Conservation (phyloP, 2,888 invertebrate genomes). For the Agonopterix subpropinquella region DNA sequence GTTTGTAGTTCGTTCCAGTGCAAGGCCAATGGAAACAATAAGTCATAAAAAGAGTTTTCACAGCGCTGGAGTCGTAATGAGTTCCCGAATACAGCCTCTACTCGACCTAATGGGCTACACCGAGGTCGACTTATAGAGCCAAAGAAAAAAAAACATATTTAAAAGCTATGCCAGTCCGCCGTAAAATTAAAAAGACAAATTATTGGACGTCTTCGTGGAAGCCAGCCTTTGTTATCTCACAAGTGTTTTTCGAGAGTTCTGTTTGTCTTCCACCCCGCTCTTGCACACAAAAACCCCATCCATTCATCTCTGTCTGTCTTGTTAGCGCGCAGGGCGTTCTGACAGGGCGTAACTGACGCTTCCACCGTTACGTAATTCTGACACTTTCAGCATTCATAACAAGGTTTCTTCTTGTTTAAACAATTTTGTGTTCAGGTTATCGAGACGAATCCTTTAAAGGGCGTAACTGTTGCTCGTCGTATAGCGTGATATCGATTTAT, state of each 20-base stretch:
- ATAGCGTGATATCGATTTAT: conserved; percentile 69
- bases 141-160: conserved; percentile 54
- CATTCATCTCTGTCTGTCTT: conserved; percentile 60
- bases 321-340: conserved; percentile 66
- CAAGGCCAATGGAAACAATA: conserved; percentile 61
- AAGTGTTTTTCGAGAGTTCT: conserved; percentile 74
- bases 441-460: conserved; percentile 59
- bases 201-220: conserved; percentile 75
- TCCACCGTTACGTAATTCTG: conserved; percentile 69
- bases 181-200: conserved; percentile 76
- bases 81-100: conserved; percentile 53
- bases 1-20: conserved; percentile 37
- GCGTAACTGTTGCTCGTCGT: conserved; percentile 55
- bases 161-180: conserved; percentile 69
- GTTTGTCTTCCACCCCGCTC: conserved; percentile 58
- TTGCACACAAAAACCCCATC: conserved; percentile 37
- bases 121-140: conserved; percentile 52
- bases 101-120: conserved; percentile 58
- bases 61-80: conserved; percentile 57
- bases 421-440: conserved; percentile 42
- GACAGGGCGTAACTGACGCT: conserved; percentile 70
- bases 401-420: conserved; percentile 65
- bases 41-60: conserved; percentile 58
- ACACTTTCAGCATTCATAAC: conserved; percentile 70
- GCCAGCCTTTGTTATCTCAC: conserved; percentile 73